These are phyloP conservation scores for Micromesistius poutassou DNA, from an alignment of 2,797 vertebrate genomes.

Conservation along the genomic window DNA sequence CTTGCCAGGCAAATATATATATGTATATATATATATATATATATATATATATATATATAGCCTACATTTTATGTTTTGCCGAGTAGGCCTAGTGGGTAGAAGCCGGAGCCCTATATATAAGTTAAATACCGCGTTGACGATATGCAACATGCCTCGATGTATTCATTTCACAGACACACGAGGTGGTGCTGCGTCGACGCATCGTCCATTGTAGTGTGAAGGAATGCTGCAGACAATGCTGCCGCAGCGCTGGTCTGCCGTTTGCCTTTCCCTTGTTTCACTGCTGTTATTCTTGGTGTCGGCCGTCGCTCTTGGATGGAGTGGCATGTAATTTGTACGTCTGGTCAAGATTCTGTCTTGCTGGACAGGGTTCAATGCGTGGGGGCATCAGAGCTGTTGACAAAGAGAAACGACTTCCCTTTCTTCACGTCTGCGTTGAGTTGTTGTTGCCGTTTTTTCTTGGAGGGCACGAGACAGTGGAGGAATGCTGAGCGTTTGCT, in stretches of 20 bases:
- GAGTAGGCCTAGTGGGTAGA: background rate
- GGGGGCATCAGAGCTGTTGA: constrained; percentile 33
- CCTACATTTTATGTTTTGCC: background rate
- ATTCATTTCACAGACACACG: background rate
- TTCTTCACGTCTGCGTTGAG: constrained; percentile 28
- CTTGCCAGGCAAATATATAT: background rate
- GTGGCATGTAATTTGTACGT: constrained; percentile 75
- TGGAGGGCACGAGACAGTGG: constrained; percentile 13
- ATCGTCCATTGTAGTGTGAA: background rate
- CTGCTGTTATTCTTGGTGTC: constrained; percentile 64
- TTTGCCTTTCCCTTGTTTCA: constrained; percentile 47
- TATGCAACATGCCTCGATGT: background rate
- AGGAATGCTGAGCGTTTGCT: constrained; percentile 14
- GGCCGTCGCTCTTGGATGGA: constrained; percentile 68
- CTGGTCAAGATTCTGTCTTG: constrained; percentile 64
- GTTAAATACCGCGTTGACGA: background rate
- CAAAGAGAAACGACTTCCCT: constrained; percentile 31
- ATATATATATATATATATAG: background rate
- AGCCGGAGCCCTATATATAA: background rate
- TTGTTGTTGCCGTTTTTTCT: constrained; percentile 29
- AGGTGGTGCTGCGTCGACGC: background rate
- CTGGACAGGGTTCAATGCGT: constrained; percentile 44
- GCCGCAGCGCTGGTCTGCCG: constrained; percentile 48
- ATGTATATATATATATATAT: constrained; percentile 17
- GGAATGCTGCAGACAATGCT: constrained; percentile 17